Base-by-base conservation (phyloP, 2,888 invertebrate species). In the Acronicta aceris region DNA sequence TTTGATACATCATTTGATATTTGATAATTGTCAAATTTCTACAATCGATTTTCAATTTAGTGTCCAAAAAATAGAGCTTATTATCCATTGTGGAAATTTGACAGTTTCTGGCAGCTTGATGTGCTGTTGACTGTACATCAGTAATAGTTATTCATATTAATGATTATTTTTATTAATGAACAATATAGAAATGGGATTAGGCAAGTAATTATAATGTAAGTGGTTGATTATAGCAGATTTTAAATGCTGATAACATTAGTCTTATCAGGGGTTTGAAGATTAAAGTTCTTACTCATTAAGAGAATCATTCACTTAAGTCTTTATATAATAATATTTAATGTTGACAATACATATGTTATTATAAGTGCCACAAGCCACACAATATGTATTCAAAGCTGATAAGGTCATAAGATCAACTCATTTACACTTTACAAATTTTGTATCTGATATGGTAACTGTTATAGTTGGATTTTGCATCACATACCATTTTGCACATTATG, bases 181-280 rank as follows among this genome's bases (percentile, higher is more conserved):
- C 57, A 53, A 47, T 17, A 48, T 56, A 52, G 46, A 58, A 52
- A 38, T 38, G 43, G 61, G 61, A 65, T 72, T 74, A 70, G 27
- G 54, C 42, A 45, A 52, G 38, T 57, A 38, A 69, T 56, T 56
- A 65, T 58, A 36, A 53, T 45, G 17, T 52, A 49, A 43, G 53
- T 46, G 47, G 17, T 16, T 66, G 57, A 45, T 71, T 48, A 27
- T 51, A 51, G 48, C 61, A 71, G 41, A 38, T 36, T 55, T 52
- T 13, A 40, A 50, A 15, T 25, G 13, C 15, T 64, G 59, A 70
- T 70, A 51, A 50, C 40, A 53, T 41, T 45, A 45, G 55, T 59
- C 13, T 65, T 64, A 69, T 69, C 71, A 60, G 42, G 42, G 45
- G 53, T 69, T 58, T 59, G 5, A 49, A 25, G 51, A 63, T 70